phyloP scores from a whole-genome alignment of 2,113 vertebrate species.

The Nibea albiflora region DNA sequence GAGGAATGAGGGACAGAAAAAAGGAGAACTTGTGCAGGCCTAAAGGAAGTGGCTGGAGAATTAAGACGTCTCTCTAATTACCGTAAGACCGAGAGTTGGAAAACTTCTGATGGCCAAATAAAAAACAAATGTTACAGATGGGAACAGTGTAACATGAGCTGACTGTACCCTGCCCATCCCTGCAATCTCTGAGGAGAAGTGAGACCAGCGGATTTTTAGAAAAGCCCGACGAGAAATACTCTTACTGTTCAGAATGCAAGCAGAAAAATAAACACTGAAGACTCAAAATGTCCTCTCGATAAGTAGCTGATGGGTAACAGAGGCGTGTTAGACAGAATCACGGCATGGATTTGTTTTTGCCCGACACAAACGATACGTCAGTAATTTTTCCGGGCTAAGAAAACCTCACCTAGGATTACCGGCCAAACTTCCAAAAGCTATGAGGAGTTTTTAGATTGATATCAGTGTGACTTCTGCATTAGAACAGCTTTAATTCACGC shows the following conservation, averaged over 20 bases:
- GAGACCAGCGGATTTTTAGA: not conserved
- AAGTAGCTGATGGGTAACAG: not conserved
- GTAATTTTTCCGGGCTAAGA: not conserved
- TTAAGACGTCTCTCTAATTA: slow-evolving; percentile 77
- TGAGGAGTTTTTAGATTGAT: slow-evolving; percentile 5
- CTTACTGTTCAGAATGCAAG: not conserved
- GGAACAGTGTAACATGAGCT: slow-evolving; percentile 62
- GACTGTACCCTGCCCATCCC: slow-evolving; percentile 47
- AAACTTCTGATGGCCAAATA: slow-evolving; percentile 75
- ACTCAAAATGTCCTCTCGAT: not conserved
- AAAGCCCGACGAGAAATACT: slow-evolving; percentile 1
- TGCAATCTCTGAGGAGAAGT: slow-evolving; percentile 31
- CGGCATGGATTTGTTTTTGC: not conserved
- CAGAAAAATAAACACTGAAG: not conserved
- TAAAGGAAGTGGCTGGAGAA: slow-evolving; percentile 75
- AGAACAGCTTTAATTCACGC: slow-evolving; percentile 43
- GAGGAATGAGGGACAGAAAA: slow-evolving; percentile 64
- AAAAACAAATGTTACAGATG: slow-evolving; percentile 80
- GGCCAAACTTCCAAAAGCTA: slow-evolving; percentile 10
- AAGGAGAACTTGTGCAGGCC: slow-evolving; percentile 56
- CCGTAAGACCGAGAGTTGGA: slow-evolving; percentile 61
- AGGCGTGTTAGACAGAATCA: not conserved
- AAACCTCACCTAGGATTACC: slow-evolving; percentile 23
- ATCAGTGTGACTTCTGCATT: slow-evolving; percentile 41
- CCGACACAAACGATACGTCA: not conserved